Base-by-base conservation (phyloP, 2,797 vertebrate species). In the Macropodus opercularis region DNA sequence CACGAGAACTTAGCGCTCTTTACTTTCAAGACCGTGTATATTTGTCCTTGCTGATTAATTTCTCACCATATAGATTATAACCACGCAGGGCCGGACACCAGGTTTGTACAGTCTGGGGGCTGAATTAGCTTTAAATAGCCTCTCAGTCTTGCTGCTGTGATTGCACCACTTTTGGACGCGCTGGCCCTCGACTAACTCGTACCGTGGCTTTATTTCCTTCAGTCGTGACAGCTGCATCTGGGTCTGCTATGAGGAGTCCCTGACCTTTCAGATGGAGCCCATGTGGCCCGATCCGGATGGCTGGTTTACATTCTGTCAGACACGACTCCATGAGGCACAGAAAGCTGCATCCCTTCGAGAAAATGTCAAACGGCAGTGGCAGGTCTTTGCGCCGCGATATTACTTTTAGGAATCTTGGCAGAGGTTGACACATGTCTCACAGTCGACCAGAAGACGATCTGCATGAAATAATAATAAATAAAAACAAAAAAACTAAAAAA, bases 251-350 rank as follows among this genome's bases (percentile, higher is more conserved):
- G 63, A 81, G 77, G 69, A 70, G 78, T 82, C 81, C 79, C 67
- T 85, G 87, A 88, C 88, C 87, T 90, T 89, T 87, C 80, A 43
- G 73, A 74, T 65, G 79, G 77, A 78, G 74, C 82, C 84, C 79
- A 81, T 86, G 83, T 85, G 85, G 76, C 86, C 71, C 71, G 85
- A 78, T 67, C 65, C 74, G 83, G 87, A 77, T 66, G 89, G 85
- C 77, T 84, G 79, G 62, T 81, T 88, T 86, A 87, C 88, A 88
- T 86, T 84, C 86, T 88, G 88, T 86, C 87, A 87, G 81, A 90
- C 89, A 86, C 2, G 69, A 87, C 55, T 79, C 84, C 66, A 72
- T 57, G 74, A 85, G 79, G 72, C 77, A 64, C 67, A 64, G 67
- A 38, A 83, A 86, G 77, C 58, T 24, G 63, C 55, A 62, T 74